Evolutionary conservation across 2,888 invertebrate genomes (phyloP).

Genomic region (Philereme transversata): DNA sequence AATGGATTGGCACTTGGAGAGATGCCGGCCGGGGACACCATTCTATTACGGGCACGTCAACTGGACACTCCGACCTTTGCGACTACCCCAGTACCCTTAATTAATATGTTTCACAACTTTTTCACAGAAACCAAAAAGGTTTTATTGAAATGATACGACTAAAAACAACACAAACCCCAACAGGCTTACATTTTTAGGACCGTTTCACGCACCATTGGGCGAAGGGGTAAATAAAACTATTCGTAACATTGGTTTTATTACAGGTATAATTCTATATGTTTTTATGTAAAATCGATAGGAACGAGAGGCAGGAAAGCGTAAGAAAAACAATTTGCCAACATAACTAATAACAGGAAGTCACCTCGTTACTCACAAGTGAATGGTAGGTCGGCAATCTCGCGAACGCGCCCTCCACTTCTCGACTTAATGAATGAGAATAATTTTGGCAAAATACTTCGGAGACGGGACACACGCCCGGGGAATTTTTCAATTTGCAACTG

Average conservation of each 20-base stretch:
- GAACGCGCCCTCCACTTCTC: conserved; percentile 76
- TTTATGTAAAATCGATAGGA: conserved; percentile 57
- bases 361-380: conserved; percentile 81
- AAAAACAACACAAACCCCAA: conserved; percentile 28
- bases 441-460: conserved; percentile 82
- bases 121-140: conserved; percentile 24
- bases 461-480: conserved; percentile 82
- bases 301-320: conserved; percentile 59
- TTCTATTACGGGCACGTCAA: conserved; percentile 61
- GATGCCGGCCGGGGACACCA: conserved; percentile 65
- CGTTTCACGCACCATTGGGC: conserved; percentile 39
- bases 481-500: conserved; percentile 84
- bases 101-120: conserved; percentile 41
- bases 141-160: conserved; percentile 21
- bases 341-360: conserved; percentile 81
- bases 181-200: conserved; percentile 34
- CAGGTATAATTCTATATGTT: conserved; percentile 47
- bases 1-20: conserved; percentile 81
- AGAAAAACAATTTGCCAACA: conserved; percentile 79
- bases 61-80: conserved; percentile 48
- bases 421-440: conserved; percentile 83
- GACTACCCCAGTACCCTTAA: conserved; percentile 34
- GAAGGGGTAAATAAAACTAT: conserved; percentile 41
- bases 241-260: conserved; percentile 42
- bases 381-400: conserved; percentile 80